A percentile compares a stretch with the other conserved stretches of the same genome.
Conservation (phyloP, 2,113 vertebrate genomes). For the Elaphurus davidianus region DNA sequence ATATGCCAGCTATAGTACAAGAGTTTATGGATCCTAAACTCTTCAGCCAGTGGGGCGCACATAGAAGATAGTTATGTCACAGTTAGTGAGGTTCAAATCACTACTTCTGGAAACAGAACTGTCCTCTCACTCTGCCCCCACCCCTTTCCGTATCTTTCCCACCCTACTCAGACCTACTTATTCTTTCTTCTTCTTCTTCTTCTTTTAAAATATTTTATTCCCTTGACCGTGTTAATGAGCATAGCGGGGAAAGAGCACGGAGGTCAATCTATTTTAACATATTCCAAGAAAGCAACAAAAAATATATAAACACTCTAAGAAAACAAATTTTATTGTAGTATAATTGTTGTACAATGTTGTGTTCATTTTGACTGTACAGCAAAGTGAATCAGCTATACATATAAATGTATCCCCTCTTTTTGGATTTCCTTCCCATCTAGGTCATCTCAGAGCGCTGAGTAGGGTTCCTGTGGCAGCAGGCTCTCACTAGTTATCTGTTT, state of each 20-base stretch:
- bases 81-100: not conserved
- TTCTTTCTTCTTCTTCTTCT: not conserved
- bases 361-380: not conserved
- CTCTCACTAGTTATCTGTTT: not conserved
- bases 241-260: not conserved
- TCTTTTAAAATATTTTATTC: not conserved
- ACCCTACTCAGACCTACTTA: not conserved
- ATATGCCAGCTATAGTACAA: not conserved
- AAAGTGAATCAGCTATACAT: not conserved
- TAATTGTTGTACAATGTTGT: not conserved
- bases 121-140: not conserved
- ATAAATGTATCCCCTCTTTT: not conserved
- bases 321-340: not conserved
- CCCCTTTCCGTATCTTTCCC: not conserved
- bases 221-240: not conserved
- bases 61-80: not conserved
- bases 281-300: not conserved
- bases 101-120: not conserved
- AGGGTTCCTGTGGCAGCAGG: not conserved
- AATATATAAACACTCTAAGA: not conserved
- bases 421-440: not conserved
- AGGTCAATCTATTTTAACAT: not conserved
- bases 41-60: fast-evolving
- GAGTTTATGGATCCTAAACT: not conserved
- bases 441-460: not conserved